Conservation (phyloP, 2,888 invertebrate species). For the Leucozona laternaria region DNA sequence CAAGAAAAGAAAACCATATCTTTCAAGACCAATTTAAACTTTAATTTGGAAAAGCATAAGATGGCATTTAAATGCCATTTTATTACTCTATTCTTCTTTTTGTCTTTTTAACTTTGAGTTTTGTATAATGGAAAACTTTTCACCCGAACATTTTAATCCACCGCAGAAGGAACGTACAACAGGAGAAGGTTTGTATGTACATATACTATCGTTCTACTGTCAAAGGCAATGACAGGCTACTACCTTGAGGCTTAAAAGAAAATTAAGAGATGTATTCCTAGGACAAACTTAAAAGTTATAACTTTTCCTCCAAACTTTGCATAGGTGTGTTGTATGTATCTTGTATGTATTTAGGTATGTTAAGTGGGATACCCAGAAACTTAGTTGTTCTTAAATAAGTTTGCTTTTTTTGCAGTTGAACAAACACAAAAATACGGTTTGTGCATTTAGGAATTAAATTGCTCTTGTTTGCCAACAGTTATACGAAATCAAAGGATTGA, state of each 20-base stretch:
- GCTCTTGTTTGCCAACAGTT: not conserved
- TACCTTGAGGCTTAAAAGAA: not conserved
- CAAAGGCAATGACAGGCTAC: constrained; percentile 2
- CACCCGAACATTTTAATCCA: not conserved
- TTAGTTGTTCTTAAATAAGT: not conserved
- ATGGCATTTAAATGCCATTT: constrained; percentile 19
- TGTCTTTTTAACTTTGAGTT: constrained; percentile 17
- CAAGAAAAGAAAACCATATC: not conserved
- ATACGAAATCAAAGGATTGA: not conserved
- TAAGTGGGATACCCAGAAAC: too few species aligned
- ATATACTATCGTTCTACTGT: not conserved
- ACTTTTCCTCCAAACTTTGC: not conserved
- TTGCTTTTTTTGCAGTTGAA: not conserved
- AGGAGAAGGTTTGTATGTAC: not conserved
- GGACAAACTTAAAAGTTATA: not conserved
- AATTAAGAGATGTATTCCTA: not conserved
- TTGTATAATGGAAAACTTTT: constrained; percentile 17
- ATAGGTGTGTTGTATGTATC: too few species aligned
- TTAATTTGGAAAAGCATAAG: constrained; percentile 5
- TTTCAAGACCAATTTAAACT: constrained; percentile 13
- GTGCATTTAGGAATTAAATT: not conserved
- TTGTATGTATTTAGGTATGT: too few species aligned
- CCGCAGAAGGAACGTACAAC: too few species aligned
- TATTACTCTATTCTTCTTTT: not conserved
- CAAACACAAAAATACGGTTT: not conserved